A percentile compares a stretch with the other conserved stretches of the same genome.
phyloP scores from a whole-genome alignment of 2,797 vertebrate species.

The Silurus aristotelis region DNA sequence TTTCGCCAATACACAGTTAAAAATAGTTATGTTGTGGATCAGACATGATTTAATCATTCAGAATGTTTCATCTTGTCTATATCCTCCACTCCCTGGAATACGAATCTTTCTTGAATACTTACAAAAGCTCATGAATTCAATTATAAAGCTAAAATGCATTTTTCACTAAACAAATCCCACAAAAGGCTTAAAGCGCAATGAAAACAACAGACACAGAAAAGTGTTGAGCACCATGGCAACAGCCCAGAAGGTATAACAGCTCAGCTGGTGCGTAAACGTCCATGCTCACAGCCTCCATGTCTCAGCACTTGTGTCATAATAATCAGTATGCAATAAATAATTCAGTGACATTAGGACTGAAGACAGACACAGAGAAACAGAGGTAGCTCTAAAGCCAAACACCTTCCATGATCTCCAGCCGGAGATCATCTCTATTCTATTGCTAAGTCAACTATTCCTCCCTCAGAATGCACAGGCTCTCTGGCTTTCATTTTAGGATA shows the following conservation, averaged over 20 bases:
- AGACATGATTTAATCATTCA: neutral
- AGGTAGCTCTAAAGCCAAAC: conserved; percentile 26
- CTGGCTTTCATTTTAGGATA: conserved; percentile 20
- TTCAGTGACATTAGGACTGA: conserved; percentile 58
- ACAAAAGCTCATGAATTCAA: neutral
- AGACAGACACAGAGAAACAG: conserved; percentile 40
- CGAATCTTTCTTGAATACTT: neutral
- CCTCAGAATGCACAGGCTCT: conserved; percentile 3
- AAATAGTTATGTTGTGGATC: neutral
- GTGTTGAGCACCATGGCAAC: conserved; percentile 68
- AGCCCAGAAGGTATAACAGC: conserved; percentile 62
- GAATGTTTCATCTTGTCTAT: neutral
- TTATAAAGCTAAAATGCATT: conserved; percentile 6
- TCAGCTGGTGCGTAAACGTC: conserved; percentile 66
- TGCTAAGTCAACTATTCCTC: conserved; percentile 16
- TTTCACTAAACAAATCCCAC: conserved; percentile 52
- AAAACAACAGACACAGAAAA: conserved; percentile 62
- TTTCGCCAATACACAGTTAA: neutral
- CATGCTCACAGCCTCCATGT: conserved; percentile 54
- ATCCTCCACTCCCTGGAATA: neutral
- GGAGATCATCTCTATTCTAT: conserved; percentile 60
- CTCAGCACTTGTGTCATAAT: conserved; percentile 50
- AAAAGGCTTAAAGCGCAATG: conserved; percentile 49
- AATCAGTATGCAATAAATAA: conserved; percentile 56
- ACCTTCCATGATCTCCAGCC: conserved; percentile 60